Base-by-base conservation (phyloP, 1,140 invertebrate genomes). In the Drepana arcuata region DNA sequence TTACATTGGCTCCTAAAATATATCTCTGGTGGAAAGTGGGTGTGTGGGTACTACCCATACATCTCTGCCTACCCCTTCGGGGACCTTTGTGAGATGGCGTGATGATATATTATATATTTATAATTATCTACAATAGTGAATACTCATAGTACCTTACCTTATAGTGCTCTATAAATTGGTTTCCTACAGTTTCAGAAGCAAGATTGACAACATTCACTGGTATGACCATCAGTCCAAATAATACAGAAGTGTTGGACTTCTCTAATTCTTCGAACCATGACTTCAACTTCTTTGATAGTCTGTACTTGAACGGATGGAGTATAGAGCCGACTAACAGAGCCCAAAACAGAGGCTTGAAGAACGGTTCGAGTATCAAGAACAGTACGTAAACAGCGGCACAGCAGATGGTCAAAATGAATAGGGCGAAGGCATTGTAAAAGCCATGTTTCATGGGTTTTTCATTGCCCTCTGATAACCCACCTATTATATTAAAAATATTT, bases 301-400 rank as follows among this genome's bases (percentile, higher is more conserved):
- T 89, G 36, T 89, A 86, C 64, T 98, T 98, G 51, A 96, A 91
- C 0, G 95, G 95, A 74, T 96, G 93, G 14, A 98, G 84, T 18
- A 95, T 91, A 5, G 93, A 94, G 7, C 95, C 95, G 30, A 95
- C 95, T 9, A 99, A 74, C 28, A 98, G 80, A 2, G 96, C 96
- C 96, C 96, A 99, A 40, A 98, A 87, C 16, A 99, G 67, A 0
- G 96, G 94, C 57, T 94, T 92, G 10, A 98, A 87, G 79, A 98
- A 99, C 0, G 95, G 94, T 63, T 94, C 91, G 2, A 98, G 75
- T 15, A 88, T 86, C 11, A 88, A 65, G 65, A 94, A 96, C 9
- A 97, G 86, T 2, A 93, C 92, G 57, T 90, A 92, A 14, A 89
- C 85, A 7, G 91, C 92, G 1, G 86, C 87, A 56, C 87, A 88